A percentile compares a stretch with the other conserved stretches of the same genome.
These are phyloP conservation scores for Buceros bicornis DNA, from an alignment of 2,797 vertebrate genomes.

Conservation along the genomic window DNA sequence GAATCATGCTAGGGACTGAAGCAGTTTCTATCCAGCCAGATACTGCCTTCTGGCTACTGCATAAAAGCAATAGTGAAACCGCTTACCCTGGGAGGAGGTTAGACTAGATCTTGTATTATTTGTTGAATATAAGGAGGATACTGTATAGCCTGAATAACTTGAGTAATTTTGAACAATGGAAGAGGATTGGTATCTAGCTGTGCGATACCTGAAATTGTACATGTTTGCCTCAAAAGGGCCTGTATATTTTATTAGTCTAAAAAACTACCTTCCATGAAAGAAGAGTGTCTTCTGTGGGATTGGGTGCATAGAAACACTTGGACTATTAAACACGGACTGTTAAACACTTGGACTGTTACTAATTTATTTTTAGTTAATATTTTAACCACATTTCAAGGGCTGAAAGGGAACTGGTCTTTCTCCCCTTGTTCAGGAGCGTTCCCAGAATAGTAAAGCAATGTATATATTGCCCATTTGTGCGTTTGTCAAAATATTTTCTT, in stretches of 20 bases:
- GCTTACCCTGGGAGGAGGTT: not conserved
- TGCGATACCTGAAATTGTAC: not conserved
- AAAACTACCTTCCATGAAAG: not conserved
- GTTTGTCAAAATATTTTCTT: not conserved
- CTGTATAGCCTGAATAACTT: not conserved
- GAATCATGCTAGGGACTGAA: not conserved
- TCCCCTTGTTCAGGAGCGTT: not conserved
- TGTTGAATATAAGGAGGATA: not conserved
- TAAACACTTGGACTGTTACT: not conserved
- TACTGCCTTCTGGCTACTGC: not conserved
- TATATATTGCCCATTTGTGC: not conserved
- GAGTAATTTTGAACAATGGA: not conserved
- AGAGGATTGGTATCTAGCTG: not conserved
- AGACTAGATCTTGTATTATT: not conserved
- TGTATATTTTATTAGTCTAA: not conserved
- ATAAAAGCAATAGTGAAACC: not conserved
- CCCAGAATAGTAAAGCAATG: not conserved
- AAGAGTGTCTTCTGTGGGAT: not conserved
- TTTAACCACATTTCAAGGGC: not conserved
- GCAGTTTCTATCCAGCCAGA: not conserved
- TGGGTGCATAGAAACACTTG: not conserved
- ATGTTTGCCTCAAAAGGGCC: not conserved
- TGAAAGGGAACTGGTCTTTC: not conserved
- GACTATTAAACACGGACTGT: not conserved
- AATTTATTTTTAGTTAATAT: not conserved